These are phyloP conservation scores for Panthera uncia DNA, from an alignment of 2,113 vertebrate genomes.

Conservation along the genomic window DNA sequence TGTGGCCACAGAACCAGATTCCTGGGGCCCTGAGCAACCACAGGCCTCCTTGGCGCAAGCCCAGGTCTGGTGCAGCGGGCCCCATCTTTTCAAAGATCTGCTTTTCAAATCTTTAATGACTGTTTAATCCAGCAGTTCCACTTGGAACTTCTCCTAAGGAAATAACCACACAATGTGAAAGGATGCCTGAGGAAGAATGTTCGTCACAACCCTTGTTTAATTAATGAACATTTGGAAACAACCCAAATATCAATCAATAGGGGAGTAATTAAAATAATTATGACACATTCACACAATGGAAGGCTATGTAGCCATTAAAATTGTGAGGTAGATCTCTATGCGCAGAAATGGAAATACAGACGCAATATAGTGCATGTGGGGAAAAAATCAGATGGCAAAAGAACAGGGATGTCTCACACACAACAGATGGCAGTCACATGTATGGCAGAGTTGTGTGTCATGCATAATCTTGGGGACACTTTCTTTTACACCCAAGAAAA, in stretches of 20 bases:
- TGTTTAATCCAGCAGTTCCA: conserved; percentile 35
- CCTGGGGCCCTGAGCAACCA: neutral
- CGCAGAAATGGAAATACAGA: neutral
- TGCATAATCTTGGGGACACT: neutral
- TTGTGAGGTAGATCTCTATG: neutral
- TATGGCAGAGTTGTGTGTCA: neutral
- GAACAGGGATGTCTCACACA: neutral
- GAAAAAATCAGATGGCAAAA: neutral
- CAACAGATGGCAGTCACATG: neutral
- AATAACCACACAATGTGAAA: conserved; percentile 38
- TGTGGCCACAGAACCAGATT: neutral
- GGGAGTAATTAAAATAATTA: neutral
- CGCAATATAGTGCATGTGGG: neutral
- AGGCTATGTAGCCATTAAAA: neutral
- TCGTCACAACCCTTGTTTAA: conserved; percentile 36
- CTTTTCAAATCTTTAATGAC: conserved; percentile 40
- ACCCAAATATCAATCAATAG: conserved; percentile 36
- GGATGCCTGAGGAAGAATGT: neutral
- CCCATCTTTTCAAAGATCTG: conserved; percentile 37
- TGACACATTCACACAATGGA: neutral
- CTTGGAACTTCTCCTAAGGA: conserved; percentile 58
- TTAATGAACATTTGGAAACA: conserved; percentile 50
- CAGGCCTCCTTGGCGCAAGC: neutral
- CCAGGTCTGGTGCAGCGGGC: neutral
- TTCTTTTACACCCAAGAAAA: neutral